Base-by-base conservation (phyloP, 2,888 invertebrate species). In the Agriopis leucophaearia region DNA sequence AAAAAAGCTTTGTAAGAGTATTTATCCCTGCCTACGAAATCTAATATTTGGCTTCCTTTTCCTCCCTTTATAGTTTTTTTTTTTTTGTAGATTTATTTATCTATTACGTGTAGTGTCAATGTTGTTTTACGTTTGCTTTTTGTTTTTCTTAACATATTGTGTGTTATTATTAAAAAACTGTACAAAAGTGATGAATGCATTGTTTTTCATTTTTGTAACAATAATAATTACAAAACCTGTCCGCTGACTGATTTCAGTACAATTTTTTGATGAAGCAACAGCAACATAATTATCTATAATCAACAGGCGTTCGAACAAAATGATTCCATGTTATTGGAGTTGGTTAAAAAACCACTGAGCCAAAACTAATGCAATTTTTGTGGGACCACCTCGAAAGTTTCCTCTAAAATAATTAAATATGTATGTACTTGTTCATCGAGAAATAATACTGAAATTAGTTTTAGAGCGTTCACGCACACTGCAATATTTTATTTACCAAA, bases 101-200 rank as follows among this genome's bases (percentile, higher is more conserved):
- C 18, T 64, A 35, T 60, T 55, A 16, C 63, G 38, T 65, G 48
- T 42, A 10, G 45, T 65, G 48, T 42, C 7, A 48, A 59, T 63
- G 59, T 63, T 64, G 42, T 64, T 48, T 64, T 60, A 56, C 38
- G 51, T 66, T 61, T 18, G 61, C 62, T 58, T 57, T 12, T 70
- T 69, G 54, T 47, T 68, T 56, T 51, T 60, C 47, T 54, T 27
- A 27, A 5, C 60, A 57, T 47, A 44, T 7, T 48, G 63, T 52
- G 58, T 52, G 35, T 58, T 16, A 40, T 10, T 35, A 10, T 35
- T 1, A 27, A 27, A 27, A 27, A 27, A 10, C 42, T 42, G 4
- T 40, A 40, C 12, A 12, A 42, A 42, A 42, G 10, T 44, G 44
- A 13, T n/a, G n/a, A 27, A 27, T 27, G 27, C 27, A 27, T 27